Evolutionary conservation across 2,888 invertebrate genomes (phyloP).

Genomic region (Plebejus argus): DNA sequence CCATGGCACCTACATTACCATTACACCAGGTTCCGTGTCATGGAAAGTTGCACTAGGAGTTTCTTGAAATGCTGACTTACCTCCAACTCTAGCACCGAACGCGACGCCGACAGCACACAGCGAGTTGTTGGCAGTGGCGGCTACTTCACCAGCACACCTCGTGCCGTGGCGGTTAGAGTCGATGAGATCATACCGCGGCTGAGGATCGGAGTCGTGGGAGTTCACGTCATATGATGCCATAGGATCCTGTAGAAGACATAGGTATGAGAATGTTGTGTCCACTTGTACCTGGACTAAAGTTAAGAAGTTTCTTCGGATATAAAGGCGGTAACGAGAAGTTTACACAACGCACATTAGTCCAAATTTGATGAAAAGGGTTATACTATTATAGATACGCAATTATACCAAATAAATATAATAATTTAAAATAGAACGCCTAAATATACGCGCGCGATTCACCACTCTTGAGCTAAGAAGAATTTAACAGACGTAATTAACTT

Average conservation of each 20-base stretch:
- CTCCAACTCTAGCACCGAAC: slow-evolving; percentile 96
- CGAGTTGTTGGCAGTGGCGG: slow-evolving; percentile 97
- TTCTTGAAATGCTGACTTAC: slow-evolving; percentile 58
- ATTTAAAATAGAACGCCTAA: background rate
- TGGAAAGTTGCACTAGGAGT: too few relatives aligned
- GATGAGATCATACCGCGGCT: slow-evolving; percentile 97
- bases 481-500: background rate
- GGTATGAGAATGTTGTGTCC: too few relatives aligned
- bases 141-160: slow-evolving; percentile 98
- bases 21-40: too few relatives aligned
- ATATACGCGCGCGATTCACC: background rate
- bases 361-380: background rate
- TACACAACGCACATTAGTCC: too few relatives aligned
- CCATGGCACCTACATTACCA: too few relatives aligned
- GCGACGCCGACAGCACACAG: slow-evolving; percentile 98
- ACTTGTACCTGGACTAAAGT: too few relatives aligned
- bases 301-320: too few relatives aligned
- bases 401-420: background rate
- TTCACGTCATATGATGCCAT: slow-evolving; percentile 98
- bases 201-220: slow-evolving; percentile 96
- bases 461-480: background rate
- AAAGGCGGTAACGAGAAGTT: too few relatives aligned
- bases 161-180: slow-evolving; percentile 98
- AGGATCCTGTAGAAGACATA: slow-evolving; percentile 85
- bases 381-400: background rate